Base-by-base conservation (phyloP, 2,797 vertebrate genomes). In the Picus viridis region DNA sequence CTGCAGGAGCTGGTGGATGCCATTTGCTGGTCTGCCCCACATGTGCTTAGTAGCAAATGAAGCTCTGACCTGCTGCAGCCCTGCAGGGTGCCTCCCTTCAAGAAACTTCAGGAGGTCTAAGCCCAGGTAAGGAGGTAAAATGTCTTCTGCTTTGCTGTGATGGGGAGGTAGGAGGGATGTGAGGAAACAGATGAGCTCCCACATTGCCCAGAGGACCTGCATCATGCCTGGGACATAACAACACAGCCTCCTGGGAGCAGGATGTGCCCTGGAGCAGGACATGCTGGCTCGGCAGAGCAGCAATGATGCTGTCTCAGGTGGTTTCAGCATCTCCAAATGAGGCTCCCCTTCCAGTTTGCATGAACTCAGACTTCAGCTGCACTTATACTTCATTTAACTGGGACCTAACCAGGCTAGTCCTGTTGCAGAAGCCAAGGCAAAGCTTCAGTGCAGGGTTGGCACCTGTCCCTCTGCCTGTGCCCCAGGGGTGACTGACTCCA, bases 241-340 rank as follows among this genome's bases (percentile, higher is more conserved):
- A 24, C 47, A 61, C 18, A 43, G 72, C 47, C 16, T 71, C 14
- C 58, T 39, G 19, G 58, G n/a, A 74, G 57, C 27, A 36, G 49
- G 47, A 36, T 15, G 12, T 23, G 16, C 27, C 64, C 64, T 53
- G 43, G 16, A 81, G 53, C 27, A 61, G 59, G 41, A 62, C 54
- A 9, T 1, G 27, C 12, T 68, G 12, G 2, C 47, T 51, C 3
- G 0, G 26, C 0, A 1, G 23, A 91, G 61, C 32, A 56, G 54
- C 26, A 72, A 7, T 6, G 22, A 36, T 3, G 5, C 54, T 26
- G 16, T 67, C 39, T 77, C 61, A 9, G 30, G 20, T 61, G 47
- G 41, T 30, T 87, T 62, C 78, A 73, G n/a, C 56, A 26, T 29
- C 72, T 72, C 67, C 47, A 73, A 62, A 43, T 1, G 7, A 15